These are phyloP conservation scores for Protodeltote pygarga DNA, from an alignment of 2,888 invertebrate species.

Conservation along the genomic window DNA sequence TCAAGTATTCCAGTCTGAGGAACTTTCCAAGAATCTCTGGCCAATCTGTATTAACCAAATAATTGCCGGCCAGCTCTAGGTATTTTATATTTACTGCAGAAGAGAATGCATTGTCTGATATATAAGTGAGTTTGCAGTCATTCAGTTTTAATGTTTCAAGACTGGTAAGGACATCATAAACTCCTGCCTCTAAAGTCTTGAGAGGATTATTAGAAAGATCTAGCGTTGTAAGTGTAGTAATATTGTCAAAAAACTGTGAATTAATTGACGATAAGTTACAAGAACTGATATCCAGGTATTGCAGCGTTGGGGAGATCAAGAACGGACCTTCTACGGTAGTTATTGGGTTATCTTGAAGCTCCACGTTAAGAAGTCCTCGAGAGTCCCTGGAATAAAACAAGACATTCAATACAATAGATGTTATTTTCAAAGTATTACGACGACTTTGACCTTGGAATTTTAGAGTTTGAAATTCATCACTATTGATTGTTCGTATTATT, in stretches of 20 bases:
- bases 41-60: slow-evolving; percentile 87
- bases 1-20: slow-evolving; percentile 87
- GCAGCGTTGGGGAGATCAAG: slow-evolving; percentile 88
- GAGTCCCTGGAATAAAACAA: slow-evolving; percentile 85
- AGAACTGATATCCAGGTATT: slow-evolving; percentile 89
- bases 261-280: slow-evolving; percentile 88
- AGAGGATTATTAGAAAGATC: slow-evolving; percentile 90
- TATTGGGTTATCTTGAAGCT: slow-evolving; percentile 90
- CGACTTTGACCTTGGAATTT: too few species aligned
- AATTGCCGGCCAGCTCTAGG: slow-evolving; percentile 88
- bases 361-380: slow-evolving; percentile 89
- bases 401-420: too few species aligned
- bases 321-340: slow-evolving; percentile 88
- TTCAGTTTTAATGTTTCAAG: slow-evolving; percentile 89
- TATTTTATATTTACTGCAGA: slow-evolving; percentile 88
- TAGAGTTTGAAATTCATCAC: too few species aligned
- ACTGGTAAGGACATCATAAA: slow-evolving; percentile 89
- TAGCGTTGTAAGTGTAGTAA: slow-evolving; percentile 89
- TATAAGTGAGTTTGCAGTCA: slow-evolving; percentile 87
- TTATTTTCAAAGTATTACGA: too few species aligned
- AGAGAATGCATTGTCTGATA: slow-evolving; percentile 86
- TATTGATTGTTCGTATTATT: too few species aligned
- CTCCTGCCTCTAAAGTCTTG: slow-evolving; percentile 83
- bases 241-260: slow-evolving; percentile 89
- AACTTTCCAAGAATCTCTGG: slow-evolving; percentile 87